Conservation (phyloP, 2,888 invertebrate genomes). For the Archips crataeganus region DNA sequence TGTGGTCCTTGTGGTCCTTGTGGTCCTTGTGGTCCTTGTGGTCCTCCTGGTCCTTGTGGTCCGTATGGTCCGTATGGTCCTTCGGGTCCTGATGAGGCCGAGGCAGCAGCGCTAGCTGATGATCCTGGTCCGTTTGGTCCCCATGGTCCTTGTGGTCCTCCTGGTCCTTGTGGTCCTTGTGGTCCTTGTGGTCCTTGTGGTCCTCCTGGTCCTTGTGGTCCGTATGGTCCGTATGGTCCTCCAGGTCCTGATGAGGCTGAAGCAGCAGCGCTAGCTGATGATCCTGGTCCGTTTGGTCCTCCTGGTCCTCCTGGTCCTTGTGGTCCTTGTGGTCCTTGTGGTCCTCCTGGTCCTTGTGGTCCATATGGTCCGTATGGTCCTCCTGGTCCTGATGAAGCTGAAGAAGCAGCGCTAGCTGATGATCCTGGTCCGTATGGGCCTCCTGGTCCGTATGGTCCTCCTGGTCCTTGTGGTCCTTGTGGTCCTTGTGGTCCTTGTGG, state of each 20-base stretch:
- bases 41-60: constrained; percentile 17
- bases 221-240: constrained; percentile 2
- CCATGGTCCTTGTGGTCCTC: too few relatives aligned
- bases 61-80: constrained; percentile 22
- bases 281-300: constrained; percentile 2
- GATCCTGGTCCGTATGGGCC: background rate
- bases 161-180: background rate
- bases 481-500: constrained; percentile 22
- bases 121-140: constrained; percentile 15
- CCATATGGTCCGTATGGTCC: constrained; percentile 6
- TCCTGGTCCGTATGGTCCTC: constrained; percentile 21
- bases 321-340: constrained; percentile 17
- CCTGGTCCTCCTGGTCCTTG: constrained; percentile 22
- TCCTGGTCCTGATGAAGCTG: background rate
- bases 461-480: constrained; percentile 8
- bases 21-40: constrained; percentile 19
- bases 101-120: constrained; percentile 37
- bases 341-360: constrained; percentile 13
- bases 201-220: constrained; percentile 15
- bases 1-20: background rate
- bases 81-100: constrained; percentile 2
- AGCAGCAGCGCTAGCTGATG: too few relatives aligned
- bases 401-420: too few relatives aligned
- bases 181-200: constrained; percentile 4
- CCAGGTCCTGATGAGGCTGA: too few relatives aligned